Conservation (phyloP, 2,797 vertebrate species). For the Rhincodon typus region DNA sequence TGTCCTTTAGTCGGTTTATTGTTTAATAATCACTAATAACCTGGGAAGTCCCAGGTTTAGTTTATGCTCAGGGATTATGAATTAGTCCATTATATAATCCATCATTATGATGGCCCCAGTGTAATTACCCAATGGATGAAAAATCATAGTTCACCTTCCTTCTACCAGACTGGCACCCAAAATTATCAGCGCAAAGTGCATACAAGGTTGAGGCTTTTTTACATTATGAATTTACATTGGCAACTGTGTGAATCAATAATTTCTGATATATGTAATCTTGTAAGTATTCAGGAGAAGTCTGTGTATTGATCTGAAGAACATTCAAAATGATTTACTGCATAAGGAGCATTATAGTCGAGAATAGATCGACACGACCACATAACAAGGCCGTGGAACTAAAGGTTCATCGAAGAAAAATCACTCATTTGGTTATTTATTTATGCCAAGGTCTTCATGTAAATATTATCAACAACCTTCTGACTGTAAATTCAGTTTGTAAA, state of each 20-base stretch:
- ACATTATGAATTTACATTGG: background rate
- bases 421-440: background rate
- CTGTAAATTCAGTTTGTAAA: background rate
- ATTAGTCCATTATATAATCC: background rate
- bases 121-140: background rate
- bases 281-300: background rate
- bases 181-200: background rate
- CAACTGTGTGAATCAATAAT: background rate
- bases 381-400: conserved; percentile 18
- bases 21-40: background rate
- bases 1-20: background rate
- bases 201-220: background rate
- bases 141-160: background rate
- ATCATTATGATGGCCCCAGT: background rate
- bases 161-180: background rate
- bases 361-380: background rate
- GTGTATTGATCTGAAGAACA: background rate
- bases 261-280: background rate
- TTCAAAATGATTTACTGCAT: conserved; percentile 27
- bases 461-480: background rate
- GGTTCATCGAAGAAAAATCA: conserved; percentile 26
- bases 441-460: background rate
- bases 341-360: background rate
- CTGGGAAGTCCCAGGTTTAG: background rate
- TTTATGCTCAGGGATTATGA: background rate